Percentiles rank a stretch among this genome's conserved stretches.
These are phyloP conservation scores for Armadillidium nasatum DNA, from an alignment of 1,140 invertebrate genomes.

Conservation along the genomic window DNA sequence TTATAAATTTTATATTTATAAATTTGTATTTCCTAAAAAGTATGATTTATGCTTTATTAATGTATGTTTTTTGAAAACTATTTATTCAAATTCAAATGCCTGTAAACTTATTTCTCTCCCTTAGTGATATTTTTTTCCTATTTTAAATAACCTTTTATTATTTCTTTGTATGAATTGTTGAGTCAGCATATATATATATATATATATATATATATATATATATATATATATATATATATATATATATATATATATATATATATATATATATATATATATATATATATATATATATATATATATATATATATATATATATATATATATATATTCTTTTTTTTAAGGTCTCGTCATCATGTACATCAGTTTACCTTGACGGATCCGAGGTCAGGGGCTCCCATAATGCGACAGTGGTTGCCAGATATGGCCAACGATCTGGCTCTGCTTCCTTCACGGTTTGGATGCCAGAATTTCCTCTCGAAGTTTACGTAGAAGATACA, in stretches of 20 bases:
- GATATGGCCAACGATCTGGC: constrained; percentile 86
- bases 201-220: too few species aligned
- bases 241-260: constrained; percentile 7
- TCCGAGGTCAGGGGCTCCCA: constrained; percentile 90
- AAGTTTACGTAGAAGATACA: constrained; percentile 83
- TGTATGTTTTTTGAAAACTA: too few species aligned
- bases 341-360: not conserved
- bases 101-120: too few species aligned
- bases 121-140: too few species aligned
- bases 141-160: too few species aligned
- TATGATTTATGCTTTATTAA: too few species aligned
- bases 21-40: too few species aligned
- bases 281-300: constrained; percentile 18
- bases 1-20: too few species aligned
- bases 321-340: not conserved
- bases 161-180: too few species aligned
- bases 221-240: not conserved
- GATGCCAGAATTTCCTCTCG: constrained; percentile 76
- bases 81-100: too few species aligned
- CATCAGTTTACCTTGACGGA: constrained; percentile 86
- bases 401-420: constrained; percentile 75
- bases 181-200: too few species aligned
- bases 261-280: not conserved
- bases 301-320: constrained; percentile 1
- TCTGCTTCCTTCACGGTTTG: constrained; percentile 63